Evolutionary conservation across 1,140 invertebrate species (phyloP).

Genomic region (Wiebesia pumilae): DNA sequence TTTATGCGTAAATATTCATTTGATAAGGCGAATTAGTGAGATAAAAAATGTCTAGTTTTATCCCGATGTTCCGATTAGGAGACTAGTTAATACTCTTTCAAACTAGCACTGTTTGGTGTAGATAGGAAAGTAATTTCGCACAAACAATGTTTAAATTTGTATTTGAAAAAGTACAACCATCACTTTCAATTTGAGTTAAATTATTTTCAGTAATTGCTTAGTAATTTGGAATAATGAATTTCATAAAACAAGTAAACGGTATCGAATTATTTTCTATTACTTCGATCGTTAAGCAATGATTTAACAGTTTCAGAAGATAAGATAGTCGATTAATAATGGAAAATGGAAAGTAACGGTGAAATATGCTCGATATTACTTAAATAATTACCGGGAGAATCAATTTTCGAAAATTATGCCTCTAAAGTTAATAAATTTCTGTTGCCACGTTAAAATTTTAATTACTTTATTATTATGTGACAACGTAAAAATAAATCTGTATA

Average conservation of each 20-base stretch:
- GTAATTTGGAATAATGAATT: not conserved
- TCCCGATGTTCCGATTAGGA: not conserved
- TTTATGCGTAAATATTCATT: not conserved
- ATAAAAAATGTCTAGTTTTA: not conserved
- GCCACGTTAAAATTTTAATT: not conserved
- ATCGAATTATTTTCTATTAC: not conserved
- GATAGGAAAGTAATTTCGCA: not conserved
- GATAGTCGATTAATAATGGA: no score
- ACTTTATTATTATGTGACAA: not conserved
- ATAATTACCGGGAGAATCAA: not conserved
- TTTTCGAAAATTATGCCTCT: not conserved
- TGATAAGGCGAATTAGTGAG: not conserved
- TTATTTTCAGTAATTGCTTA: not conserved
- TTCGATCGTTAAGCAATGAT: not conserved
- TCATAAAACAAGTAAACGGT: not conserved
- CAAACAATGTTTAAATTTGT: not conserved
- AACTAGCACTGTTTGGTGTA: not conserved
- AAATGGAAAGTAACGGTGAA: no score
- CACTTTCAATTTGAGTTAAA: not conserved
- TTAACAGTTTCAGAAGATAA: not conserved
- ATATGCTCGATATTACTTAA: no score
- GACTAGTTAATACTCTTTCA: not conserved
- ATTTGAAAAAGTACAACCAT: no score
- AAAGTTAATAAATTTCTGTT: not conserved
- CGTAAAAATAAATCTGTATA: not conserved